phyloP scores from a whole-genome alignment of 2,888 invertebrate species.

The Electrophaes corylata region DNA sequence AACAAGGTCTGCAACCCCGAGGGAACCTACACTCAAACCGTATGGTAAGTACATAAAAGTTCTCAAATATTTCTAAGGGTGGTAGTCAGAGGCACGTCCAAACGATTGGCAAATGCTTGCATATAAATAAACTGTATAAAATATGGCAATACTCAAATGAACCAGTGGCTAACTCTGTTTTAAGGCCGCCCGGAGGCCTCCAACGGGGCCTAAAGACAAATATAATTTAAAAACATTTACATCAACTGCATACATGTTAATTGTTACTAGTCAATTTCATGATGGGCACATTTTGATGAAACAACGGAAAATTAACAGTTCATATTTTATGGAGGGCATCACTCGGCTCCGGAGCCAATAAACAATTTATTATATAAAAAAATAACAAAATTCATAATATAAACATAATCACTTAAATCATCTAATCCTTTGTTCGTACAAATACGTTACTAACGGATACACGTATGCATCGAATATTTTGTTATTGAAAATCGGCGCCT shows the following conservation, averaged over 20 bases:
- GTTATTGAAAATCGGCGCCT: too few species aligned
- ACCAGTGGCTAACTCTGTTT: neutral
- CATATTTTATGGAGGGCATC: slow-evolving; percentile 21
- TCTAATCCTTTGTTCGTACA: too few species aligned
- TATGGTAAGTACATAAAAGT: too few species aligned
- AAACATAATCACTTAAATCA: too few species aligned
- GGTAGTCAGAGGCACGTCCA: neutral
- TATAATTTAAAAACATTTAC: neutral
- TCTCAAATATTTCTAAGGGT: too few species aligned
- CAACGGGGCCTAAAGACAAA: neutral
- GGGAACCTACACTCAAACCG: too few species aligned
- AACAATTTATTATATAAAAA: neutral
- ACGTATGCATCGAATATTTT: too few species aligned
- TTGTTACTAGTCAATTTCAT: neutral
- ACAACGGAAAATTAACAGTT: slow-evolving; percentile 14
- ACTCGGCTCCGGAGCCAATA: slow-evolving; percentile 7
- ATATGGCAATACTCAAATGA: neutral
- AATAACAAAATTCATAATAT: neutral
- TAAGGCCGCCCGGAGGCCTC: neutral
- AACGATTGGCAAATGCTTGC: neutral
- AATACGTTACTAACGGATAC: neutral
- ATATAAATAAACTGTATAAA: neutral
- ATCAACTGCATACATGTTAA: slow-evolving; percentile 8
- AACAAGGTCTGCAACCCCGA: too few species aligned
- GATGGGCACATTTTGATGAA: slow-evolving; percentile 14